These are phyloP conservation scores for Orycteropus afer DNA, from an alignment of 2,113 vertebrate genomes.

Conservation along the genomic window DNA sequence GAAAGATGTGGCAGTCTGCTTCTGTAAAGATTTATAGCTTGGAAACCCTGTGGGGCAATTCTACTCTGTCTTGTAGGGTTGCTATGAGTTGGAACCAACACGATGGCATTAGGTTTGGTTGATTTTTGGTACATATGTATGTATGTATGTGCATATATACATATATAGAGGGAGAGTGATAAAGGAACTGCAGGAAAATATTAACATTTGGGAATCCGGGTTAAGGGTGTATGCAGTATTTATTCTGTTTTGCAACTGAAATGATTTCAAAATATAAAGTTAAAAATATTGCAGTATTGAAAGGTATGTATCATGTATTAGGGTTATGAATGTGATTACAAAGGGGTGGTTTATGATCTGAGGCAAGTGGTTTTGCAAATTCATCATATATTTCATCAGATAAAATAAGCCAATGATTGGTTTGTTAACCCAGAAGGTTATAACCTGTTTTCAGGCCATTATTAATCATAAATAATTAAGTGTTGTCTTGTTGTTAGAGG, in stretches of 20 bases:
- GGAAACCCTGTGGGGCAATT: too few species aligned
- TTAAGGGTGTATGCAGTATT: neutral
- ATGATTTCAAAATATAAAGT: conserved; percentile 16
- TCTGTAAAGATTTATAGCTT: too few species aligned
- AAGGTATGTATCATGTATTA: neutral
- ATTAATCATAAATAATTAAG: neutral
- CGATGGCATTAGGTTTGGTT: too few species aligned
- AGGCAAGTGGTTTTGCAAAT: neutral
- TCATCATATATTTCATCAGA: neutral
- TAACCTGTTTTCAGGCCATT: neutral
- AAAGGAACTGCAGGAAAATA: neutral
- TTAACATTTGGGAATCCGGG: neutral
- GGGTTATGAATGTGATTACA: neutral
- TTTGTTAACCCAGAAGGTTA: neutral
- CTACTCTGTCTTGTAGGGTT: too few species aligned
- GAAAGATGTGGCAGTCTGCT: too few species aligned
- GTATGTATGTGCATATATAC: too few species aligned
- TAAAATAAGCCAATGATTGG: neutral
- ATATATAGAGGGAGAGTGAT: neutral
- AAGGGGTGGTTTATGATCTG: neutral
- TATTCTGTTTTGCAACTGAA: conserved; percentile 5
- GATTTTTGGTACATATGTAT: neutral
- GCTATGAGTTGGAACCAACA: too few species aligned
- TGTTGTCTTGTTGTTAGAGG: neutral
- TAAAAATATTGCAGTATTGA: neutral